Conservation (phyloP, 2,113 vertebrate species). For the Sardina pilchardus region DNA sequence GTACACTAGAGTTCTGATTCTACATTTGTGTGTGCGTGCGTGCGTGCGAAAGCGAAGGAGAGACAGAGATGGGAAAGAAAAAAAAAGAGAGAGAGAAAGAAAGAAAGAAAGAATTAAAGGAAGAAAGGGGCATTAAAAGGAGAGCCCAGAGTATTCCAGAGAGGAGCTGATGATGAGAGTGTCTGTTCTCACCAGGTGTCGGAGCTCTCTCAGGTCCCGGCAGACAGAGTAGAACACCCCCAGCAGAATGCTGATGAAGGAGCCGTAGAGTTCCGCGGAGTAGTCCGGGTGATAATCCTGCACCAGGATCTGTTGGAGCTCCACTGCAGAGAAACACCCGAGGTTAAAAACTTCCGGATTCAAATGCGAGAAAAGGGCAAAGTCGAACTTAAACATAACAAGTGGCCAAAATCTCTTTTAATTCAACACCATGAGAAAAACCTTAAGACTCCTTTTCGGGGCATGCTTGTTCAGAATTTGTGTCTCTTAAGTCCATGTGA, state of each 20-base stretch:
- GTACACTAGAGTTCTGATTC: not conserved
- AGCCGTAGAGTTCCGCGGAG: conserved; percentile 87
- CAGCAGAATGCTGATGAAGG: conserved; percentile 94
- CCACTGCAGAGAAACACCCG: conserved; percentile 68
- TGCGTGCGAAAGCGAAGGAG: not conserved
- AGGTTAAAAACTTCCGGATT: too few relatives aligned
- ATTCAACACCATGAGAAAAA: too few relatives aligned
- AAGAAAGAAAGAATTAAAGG: not conserved
- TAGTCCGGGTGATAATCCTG: conserved; percentile 82
- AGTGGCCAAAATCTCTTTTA: too few relatives aligned
- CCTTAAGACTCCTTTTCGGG: too few relatives aligned
- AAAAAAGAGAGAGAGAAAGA: not conserved
- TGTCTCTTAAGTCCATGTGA: too few relatives aligned
- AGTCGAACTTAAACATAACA: too few relatives aligned
- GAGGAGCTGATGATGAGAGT: not conserved
- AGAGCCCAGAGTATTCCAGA: not conserved
- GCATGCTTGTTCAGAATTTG: too few relatives aligned
- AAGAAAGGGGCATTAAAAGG: not conserved
- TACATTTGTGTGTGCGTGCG: not conserved
- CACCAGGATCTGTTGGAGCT: conserved; percentile 89
- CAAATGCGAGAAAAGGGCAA: too few relatives aligned
- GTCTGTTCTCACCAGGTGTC: conserved; percentile 82
- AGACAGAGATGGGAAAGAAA: not conserved
- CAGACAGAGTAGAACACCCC: conserved; percentile 96
- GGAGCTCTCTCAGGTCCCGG: conserved; percentile 91